Base-by-base conservation (phyloP, 2,888 invertebrate genomes). In the Onchidella celtica region DNA sequence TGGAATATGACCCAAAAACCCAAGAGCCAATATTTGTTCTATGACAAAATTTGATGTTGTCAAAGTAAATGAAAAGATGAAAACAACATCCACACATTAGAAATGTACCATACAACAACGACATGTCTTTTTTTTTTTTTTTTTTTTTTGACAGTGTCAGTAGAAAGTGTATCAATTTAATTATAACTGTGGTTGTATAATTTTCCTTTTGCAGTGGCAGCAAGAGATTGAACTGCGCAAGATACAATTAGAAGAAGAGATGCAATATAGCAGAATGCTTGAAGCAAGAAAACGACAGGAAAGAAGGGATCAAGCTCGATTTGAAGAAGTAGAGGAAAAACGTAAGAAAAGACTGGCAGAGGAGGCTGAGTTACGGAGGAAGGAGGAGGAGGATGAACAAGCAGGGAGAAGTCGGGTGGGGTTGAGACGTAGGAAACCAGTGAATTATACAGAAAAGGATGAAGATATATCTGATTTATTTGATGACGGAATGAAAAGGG, bases 371-470 rank as follows among this genome's bases (percentile, higher is more conserved):
- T 17, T 55, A 21, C 61, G 69, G 27, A 73, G 72, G 14, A 70
- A 69, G 34, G 79, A 84, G 66, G 77, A 77, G 27, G 76, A 79
- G 32, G 77, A 78, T 65, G 79, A 82, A 32, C 27, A 61, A 61
- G 77, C 75, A 55, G 68, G 72, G 34, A 36, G 74, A n/a, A 77
- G 72, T 36, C 73, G 79, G 38, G 73, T 73, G 36, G 79, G 79
- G 11, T 38, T 80, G 36, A 57, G 80, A 61, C 80, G 81, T 2
- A 63, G 72, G 27, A 82, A 75, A 63, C 74, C 76, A 63, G 81
- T 81, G 14, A 81, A 81, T 69, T 81, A 81, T 66, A 76, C 76
- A 55, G 81, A 81, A 55, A 81, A 81, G 59, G 81, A 81, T 63
- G 81, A 81, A 27, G 80, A 81, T 38, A 80, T 83, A 29, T 74